Percentiles rank a stretch among this genome's conserved stretches.
Evolutionary conservation across 2,888 invertebrate genomes (phyloP).

Genomic region (Thyatira batis): DNA sequence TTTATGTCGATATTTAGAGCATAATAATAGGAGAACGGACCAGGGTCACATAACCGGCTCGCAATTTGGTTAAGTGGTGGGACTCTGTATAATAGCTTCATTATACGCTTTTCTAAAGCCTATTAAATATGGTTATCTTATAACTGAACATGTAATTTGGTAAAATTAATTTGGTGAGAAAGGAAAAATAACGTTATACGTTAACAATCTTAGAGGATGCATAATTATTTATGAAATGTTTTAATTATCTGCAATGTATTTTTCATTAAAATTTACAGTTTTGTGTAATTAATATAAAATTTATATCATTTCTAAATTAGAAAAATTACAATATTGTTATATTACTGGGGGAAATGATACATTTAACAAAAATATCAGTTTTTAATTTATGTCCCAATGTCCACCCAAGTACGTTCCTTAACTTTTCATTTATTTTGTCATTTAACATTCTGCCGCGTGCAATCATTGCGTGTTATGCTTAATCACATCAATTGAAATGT

Average conservation of each 20-base stretch:
- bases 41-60: constrained; percentile 17
- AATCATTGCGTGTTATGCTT: not conserved
- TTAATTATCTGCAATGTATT: too few species aligned
- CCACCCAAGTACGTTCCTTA: not conserved
- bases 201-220: too few species aligned
- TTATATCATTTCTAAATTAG: too few species aligned
- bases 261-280: too few species aligned
- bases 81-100: constrained; percentile 1
- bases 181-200: not conserved
- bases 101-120: not conserved
- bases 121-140: not conserved
- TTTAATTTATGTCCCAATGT: not conserved
- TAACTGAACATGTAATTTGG: not conserved
- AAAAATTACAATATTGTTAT: too few species aligned
- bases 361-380: too few species aligned
- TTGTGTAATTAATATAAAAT: too few species aligned
- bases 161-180: not conserved
- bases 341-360: too few species aligned
- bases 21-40: constrained; percentile 26
- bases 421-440: not conserved
- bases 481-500: not conserved
- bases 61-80: constrained; percentile 3
- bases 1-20: constrained; percentile 46
- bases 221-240: too few species aligned
- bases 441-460: not conserved